Evolutionary conservation across 2,888 invertebrate species (phyloP).

Genomic region (Pecten maximus): DNA sequence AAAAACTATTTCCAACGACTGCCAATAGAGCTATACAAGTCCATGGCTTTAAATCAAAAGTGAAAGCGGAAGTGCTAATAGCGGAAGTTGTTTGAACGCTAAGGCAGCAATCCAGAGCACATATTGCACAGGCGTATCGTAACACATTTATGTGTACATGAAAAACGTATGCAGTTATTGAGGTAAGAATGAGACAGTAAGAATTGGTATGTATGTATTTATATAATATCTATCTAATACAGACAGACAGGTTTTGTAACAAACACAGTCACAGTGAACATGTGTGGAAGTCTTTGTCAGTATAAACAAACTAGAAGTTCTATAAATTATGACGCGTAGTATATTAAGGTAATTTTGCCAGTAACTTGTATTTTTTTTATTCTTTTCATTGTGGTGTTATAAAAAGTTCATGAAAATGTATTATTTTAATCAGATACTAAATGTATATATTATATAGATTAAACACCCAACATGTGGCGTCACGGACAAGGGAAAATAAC

Average conservation of each 20-base stretch:
- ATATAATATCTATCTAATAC: no score
- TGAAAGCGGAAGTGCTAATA: neutral
- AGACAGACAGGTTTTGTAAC: no score
- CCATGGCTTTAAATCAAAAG: neutral
- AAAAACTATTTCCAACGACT: no score
- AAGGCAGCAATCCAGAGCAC: neutral
- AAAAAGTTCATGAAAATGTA: neutral
- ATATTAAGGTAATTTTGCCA: no score
- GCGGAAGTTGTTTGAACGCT: neutral
- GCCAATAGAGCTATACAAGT: no score
- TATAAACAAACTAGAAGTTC: no score
- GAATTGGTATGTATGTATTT: neutral
- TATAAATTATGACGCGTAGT: no score
- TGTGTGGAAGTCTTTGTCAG: neutral
- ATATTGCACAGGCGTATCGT: neutral
- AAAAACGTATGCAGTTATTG: neutral
- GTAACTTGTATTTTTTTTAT: neutral
- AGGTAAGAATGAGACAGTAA: neutral
- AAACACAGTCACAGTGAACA: neutral
- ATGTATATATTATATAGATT: neutral
- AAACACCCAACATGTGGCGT: neutral
- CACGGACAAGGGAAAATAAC: neutral
- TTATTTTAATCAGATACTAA: neutral
- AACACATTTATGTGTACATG: neutral
- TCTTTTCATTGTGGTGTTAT: neutral